Base-by-base conservation (phyloP, 1,140 invertebrate species). In the Fopius arisanus region DNA sequence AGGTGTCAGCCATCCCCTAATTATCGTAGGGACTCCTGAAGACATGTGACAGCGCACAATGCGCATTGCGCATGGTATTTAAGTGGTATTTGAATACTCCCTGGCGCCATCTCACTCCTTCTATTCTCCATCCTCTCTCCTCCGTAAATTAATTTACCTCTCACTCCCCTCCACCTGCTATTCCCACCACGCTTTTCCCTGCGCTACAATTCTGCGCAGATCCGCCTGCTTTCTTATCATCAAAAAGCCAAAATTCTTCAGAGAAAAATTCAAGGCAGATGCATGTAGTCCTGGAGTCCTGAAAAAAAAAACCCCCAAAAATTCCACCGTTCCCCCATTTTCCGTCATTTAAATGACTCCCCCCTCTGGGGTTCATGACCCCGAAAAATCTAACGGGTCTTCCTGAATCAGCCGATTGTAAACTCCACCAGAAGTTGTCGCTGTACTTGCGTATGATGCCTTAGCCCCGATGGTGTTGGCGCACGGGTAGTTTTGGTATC, bases 401-500 rank as follows among this genome's bases (percentile, higher is more conserved):
- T 51, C 40, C 43, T 33, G 19, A 73, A 67, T 43, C 12, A 4
- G 66, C 67, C 40, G 16, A 73, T 66, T 65, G 54, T 40, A 23
- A 72, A 62, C 41, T 26, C 21, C 12, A 16, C 54, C 26, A 16
- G 29, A 5, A 72, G 54, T 28, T 65, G 41, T 43, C 41, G 37
- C 23, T 68, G 51, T 31, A 33, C 23, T 28, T 68, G 72, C 43
- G 67, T 59, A 40, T 28, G 28, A 16, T 33, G 51, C 51, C 48
- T 14, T 3, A 14, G 62, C 69, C 75, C 77, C 79, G 70, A 69
- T 77, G 75, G 33, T 29, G 54, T 14, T 59, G 21, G 54, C 54
- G 54, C 54, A 59, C 54, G 54, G 54, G 54, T 26, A 59, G 12
- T 59, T 59, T 23, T 23, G 71, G 40, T 72, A 77, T 84, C 82